Percentiles rank a stretch among this genome's conserved stretches.
These are phyloP conservation scores for Centropus unirufus DNA, from an alignment of 2,113 vertebrate genomes.

Conservation along the genomic window DNA sequence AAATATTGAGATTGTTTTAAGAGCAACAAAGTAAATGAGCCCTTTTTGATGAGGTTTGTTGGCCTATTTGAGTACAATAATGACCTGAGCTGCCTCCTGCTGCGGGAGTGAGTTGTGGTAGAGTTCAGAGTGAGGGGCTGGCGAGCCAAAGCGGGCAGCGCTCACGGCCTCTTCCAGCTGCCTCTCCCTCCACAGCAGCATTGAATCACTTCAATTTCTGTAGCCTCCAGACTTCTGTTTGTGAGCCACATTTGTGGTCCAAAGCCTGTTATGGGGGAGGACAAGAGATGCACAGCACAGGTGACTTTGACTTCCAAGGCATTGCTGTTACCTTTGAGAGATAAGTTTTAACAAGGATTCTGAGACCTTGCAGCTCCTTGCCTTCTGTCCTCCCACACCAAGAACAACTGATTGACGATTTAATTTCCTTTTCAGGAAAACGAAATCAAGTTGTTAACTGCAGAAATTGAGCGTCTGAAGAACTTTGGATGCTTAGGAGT, in stretches of 20 bases:
- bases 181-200: not conserved
- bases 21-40: not conserved
- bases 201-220: not conserved
- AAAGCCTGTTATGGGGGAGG: not conserved
- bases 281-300: not conserved
- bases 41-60: not conserved
- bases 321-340: not conserved
- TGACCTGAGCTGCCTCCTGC: not conserved
- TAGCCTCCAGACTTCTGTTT: not conserved
- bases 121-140: not conserved
- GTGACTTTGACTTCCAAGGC: not conserved
- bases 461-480: conserved; percentile 87
- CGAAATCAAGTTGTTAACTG: conserved; percentile 85
- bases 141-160: not conserved
- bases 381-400: too few species aligned
- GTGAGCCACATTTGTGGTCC: not conserved
- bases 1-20: not conserved
- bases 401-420: not conserved
- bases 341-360: not conserved
- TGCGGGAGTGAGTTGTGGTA: not conserved
- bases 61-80: not conserved
- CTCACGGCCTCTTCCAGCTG: not conserved
- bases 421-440: conserved; percentile 80
- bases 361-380: not conserved
- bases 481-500: conserved; percentile 72